phyloP scores from a whole-genome alignment of 2,113 vertebrate species.

The Pelvicachromis taeniatus region DNA sequence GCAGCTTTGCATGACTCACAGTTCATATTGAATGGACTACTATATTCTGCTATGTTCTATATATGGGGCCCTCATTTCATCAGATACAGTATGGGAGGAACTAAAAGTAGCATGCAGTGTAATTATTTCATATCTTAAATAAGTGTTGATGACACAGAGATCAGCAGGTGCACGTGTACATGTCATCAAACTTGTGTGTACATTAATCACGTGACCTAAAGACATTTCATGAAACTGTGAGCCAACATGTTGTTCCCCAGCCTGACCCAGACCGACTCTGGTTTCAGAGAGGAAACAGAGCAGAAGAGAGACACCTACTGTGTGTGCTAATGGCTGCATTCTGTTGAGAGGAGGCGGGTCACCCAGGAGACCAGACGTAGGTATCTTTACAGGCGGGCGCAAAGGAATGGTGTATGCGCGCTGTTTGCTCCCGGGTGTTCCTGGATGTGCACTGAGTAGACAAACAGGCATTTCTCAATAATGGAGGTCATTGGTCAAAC shows the following conservation, averaged over 20 bases:
- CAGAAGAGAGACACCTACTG: constrained; percentile 24
- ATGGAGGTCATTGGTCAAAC: background rate
- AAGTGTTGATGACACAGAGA: background rate
- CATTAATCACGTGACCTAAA: constrained; percentile 37
- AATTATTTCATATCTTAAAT: background rate
- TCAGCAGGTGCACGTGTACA: background rate
- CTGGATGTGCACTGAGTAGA: constrained; percentile 10
- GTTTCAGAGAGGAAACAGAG: constrained; percentile 18
- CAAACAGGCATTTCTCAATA: background rate
- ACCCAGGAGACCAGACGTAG: constrained; percentile 35
- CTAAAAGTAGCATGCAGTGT: background rate
- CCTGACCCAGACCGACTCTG: constrained; percentile 18
- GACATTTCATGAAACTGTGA: constrained; percentile 3
- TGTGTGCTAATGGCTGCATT: constrained; percentile 21
- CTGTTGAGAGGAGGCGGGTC: constrained; percentile 31
- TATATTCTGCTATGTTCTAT: background rate
- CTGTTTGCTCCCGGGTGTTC: background rate
- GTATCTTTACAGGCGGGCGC: constrained; percentile 12
- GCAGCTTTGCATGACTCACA: background rate
- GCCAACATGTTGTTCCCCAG: background rate
- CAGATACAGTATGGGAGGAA: background rate
- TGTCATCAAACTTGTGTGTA: constrained; percentile 27
- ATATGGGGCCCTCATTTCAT: background rate
- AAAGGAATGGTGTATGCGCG: background rate
- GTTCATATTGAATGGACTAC: background rate